phyloP scores from a whole-genome alignment of 1,140 invertebrate genomes.

The Halesus radiatus region DNA sequence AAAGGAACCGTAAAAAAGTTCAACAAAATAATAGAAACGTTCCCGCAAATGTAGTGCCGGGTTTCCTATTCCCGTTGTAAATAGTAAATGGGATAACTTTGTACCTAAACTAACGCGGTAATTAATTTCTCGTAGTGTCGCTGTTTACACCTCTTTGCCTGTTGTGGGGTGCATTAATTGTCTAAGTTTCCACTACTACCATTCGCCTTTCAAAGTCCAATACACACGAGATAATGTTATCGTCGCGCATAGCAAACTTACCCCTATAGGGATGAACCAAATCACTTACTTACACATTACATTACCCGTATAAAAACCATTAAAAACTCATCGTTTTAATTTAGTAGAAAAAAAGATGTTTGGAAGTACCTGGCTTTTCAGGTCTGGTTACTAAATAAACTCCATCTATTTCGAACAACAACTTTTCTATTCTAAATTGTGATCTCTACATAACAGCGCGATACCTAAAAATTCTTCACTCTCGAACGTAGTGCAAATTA shows the following conservation, averaged over 20 bases:
- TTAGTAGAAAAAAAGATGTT: too few relatives aligned
- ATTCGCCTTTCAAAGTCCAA: neutral
- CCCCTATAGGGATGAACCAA: too few relatives aligned
- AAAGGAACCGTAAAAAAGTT: neutral
- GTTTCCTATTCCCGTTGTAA: neutral
- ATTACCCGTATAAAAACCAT: too few relatives aligned
- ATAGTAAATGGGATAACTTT: constrained; percentile 5
- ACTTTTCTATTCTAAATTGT: too few relatives aligned
- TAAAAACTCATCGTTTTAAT: too few relatives aligned
- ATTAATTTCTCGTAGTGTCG: constrained; percentile 4
- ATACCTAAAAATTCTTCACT: too few relatives aligned
- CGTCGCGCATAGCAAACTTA: neutral
- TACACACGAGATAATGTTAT: neutral
- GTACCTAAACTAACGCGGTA: neutral
- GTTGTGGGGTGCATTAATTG: constrained; percentile 9
- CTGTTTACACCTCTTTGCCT: neutral
- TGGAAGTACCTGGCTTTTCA: too few relatives aligned
- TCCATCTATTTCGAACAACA: too few relatives aligned
- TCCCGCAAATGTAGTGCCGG: neutral
- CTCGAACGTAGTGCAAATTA: too few relatives aligned
- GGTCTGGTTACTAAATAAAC: too few relatives aligned
- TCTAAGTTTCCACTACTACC: neutral
- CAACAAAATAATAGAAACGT: neutral
- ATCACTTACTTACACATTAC: too few relatives aligned
- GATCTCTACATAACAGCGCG: too few relatives aligned